Evolutionary conservation across 2,888 invertebrate species (phyloP), one percentile per base, ranked within the genome.

Genomic region (Isotomurus palustris): DNA sequence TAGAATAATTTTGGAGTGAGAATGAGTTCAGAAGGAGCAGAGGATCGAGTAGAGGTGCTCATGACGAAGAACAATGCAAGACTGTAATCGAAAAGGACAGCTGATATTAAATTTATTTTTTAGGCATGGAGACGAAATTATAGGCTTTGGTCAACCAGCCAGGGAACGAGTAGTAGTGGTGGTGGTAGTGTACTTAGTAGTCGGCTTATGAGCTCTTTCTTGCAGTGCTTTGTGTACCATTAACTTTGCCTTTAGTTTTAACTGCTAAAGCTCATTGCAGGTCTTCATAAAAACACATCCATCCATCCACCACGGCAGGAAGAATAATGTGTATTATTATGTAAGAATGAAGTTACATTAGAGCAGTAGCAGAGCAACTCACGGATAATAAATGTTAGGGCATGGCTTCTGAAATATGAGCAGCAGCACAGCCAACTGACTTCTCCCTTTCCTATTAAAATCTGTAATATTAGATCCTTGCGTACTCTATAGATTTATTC

Each of bases 41-140:
- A 62, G 62, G 43, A 43, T 21, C 12, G 43, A 43, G 43, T 24
- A 43, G 62, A 56, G 58, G 68, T 66, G 60, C 58, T 62, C 66
- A 62, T 62, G 66, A 38, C 61, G 60, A 67, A 67, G 69, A 69
- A 69, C 69, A 69, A 69, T 69, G 67, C 59, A 45, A 66, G 65
- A 69, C 67, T 69, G 67, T 69, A 69, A 69, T 69, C 69, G 67
- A 66, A 66, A 64, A 67, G 69, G 69, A 67, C 69, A 69, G 69
- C 67, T 69, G 69, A 69, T 69, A 67, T 69, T 66, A 69, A 69
- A 67, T 67, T 67, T 66, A 63, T 66, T 66, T 69, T 67, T 66
- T 66, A 62, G 67, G 58, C 56, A 67, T 67, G 63, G 67, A 69
- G 66, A 25, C 67, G 45, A 67, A 69, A 69, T 69, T 69, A 69